These are phyloP conservation scores for Heliconius nattereri DNA, from an alignment of 1,140 invertebrate species.

Conservation along the genomic window DNA sequence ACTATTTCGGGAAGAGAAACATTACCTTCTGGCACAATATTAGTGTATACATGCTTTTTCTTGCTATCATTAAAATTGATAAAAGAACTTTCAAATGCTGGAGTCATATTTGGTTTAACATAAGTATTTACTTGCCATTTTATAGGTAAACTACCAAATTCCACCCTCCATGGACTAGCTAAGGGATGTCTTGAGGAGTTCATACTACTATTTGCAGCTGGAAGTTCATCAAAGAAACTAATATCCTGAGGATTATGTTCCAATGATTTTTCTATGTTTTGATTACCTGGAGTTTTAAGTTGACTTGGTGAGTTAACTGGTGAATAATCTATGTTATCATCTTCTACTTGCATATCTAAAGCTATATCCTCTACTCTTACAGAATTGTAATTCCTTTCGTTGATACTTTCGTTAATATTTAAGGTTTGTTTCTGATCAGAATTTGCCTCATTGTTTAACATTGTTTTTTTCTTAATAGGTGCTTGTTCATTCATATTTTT, in stretches of 20 bases:
- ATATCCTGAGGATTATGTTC: constrained; percentile 37
- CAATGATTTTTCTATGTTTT: background rate
- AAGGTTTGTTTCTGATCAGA: background rate
- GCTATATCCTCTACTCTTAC: constrained; percentile 68
- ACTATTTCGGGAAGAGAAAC: constrained; percentile 49
- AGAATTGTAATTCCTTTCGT: constrained; percentile 54
- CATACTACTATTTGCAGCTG: constrained; percentile 72
- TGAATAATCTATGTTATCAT: constrained; percentile 64
- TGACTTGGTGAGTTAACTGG: constrained; percentile 61
- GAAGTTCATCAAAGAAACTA: constrained; percentile 72
- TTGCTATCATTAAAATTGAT: constrained; percentile 63
- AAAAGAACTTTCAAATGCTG: constrained; percentile 71
- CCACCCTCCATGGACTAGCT: constrained; percentile 71
- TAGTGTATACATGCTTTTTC: constrained; percentile 76
- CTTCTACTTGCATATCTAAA: constrained; percentile 55
- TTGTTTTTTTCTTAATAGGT: background rate
- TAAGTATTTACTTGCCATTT: constrained; percentile 72
- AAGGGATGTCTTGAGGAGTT: constrained; percentile 64
- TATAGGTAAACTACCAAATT: constrained; percentile 71
- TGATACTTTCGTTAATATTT: constrained; percentile 29
- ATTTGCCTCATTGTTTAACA: background rate
- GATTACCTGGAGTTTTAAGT: constrained; percentile 28
- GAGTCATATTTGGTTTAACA: constrained; percentile 75
- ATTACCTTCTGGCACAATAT: constrained; percentile 56
- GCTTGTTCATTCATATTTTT: constrained; percentile 9